Base-by-base conservation (phyloP, 2,888 invertebrate genomes). In the Morpho deidamia region DNA sequence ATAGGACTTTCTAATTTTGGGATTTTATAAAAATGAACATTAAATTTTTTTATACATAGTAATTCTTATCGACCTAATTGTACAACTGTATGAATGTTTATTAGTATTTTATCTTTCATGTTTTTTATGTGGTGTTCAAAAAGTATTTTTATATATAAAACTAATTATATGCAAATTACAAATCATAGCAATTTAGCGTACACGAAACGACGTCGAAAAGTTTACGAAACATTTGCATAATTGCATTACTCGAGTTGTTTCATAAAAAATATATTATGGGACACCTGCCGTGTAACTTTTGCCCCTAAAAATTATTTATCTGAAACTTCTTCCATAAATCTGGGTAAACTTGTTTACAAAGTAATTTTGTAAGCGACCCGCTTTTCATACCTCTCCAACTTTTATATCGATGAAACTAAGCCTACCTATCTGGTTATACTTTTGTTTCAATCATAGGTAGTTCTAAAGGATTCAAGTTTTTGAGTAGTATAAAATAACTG, bases 291-390 rank as follows among this genome's bases (percentile, higher is more conserved):
- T 69, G 69, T 77, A 85, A 86, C 81, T 86, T 88, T 81, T 79
- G 81, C 81, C 78, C 78, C 76, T 79, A 83, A 88, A 86, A 86
- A 83, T 76, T 83, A 83, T 85, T 83, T 84, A 82, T 81, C 73
- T 78, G 74, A 69, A 87, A 88, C 77, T 87, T 88, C 76, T 73
- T 81, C 81, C 88, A 87, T 89, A 89, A 88, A 88, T 88, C 87
- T 86, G 69, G 72, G 71, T 77, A 78, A 85, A 88, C 80, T 88
- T 87, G 85, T 86, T 87, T 87, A 86, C 82, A 67, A 86, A 86
- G 88, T 86, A 82, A 87, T 87, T 80, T 83, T 70, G 70, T 66
- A 59, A 64, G 71, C 66, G 73, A 74, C 74, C 71, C 70, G 71
- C 69, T 70, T 74, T 70, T 70, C 62, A 58, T 60, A 64, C 60